These are phyloP conservation scores for Pristis pectinata DNA, from an alignment of 2,797 vertebrate genomes.

Conservation along the genomic window DNA sequence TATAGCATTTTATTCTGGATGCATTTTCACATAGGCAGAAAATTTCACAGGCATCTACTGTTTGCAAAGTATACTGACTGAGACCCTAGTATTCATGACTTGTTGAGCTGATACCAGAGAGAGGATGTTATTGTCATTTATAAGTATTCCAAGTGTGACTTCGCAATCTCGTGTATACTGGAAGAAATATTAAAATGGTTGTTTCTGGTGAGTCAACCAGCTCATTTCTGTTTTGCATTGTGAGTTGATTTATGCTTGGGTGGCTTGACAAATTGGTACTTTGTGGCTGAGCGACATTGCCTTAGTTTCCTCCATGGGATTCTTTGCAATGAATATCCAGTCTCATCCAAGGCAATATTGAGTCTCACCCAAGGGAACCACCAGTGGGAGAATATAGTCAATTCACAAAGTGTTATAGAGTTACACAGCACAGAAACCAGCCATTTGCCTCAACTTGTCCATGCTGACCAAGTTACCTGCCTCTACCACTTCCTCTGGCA, in stretches of 20 bases:
- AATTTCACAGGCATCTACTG: background rate
- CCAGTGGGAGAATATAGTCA: background rate
- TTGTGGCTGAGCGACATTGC: background rate
- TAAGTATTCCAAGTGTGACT: background rate
- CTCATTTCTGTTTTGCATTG: background rate
- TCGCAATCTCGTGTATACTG: background rate
- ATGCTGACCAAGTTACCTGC: no score
- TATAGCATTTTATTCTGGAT: background rate
- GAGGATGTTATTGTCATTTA: background rate
- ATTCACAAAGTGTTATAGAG: background rate
- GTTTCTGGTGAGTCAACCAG: no score
- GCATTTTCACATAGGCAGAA: background rate
- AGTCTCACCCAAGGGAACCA: background rate
- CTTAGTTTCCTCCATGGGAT: background rate
- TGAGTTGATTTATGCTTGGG: background rate
- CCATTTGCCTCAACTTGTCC: no score
- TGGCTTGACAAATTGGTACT: background rate
- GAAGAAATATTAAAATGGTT: background rate
- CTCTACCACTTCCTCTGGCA: no score
- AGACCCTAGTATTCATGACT: background rate
- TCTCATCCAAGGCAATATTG: background rate
- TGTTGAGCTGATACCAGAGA: background rate
- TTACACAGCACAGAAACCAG: no score
- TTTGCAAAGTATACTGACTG: background rate
- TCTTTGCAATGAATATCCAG: background rate